Conservation (phyloP, 2,888 invertebrate genomes). For the Caenorhabditis auriculariae region DNA sequence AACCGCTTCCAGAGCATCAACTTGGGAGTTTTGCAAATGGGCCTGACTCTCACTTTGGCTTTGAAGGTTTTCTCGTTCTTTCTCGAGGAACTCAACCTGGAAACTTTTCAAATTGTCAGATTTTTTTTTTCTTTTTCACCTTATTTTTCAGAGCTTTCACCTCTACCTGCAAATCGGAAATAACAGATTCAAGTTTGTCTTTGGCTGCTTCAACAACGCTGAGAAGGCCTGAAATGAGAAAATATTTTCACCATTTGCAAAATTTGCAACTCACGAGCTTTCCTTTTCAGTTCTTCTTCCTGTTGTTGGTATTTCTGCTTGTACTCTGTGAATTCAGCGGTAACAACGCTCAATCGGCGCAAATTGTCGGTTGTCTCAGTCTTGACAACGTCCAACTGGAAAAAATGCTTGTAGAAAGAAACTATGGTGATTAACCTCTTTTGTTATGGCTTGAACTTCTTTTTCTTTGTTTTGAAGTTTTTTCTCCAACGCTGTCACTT, state of each 20-base stretch:
- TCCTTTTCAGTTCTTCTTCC: constrained; percentile 50
- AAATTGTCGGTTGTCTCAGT: constrained; percentile 53
- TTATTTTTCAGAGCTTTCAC: constrained; percentile 59
- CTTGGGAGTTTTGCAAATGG: constrained; percentile 61
- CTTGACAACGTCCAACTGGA: constrained; percentile 54
- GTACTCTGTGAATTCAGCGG: constrained; percentile 38
- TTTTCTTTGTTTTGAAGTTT: constrained; percentile 57
- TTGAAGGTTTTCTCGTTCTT: constrained; percentile 61
- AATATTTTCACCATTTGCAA: constrained; percentile 9
- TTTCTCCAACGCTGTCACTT: constrained; percentile 58
- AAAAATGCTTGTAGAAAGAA: not conserved
- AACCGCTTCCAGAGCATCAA: constrained; percentile 62
- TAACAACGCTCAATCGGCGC: constrained; percentile 31
- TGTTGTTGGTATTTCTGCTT: constrained; percentile 47
- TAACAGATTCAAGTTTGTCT: constrained; percentile 49
- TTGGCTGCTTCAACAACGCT: constrained; percentile 55
- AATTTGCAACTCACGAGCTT: constrained; percentile 30
- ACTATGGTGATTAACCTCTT: constrained; percentile 44
- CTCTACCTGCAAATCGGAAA: constrained; percentile 59
- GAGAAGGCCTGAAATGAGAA: constrained; percentile 40
- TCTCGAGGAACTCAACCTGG: constrained; percentile 59
- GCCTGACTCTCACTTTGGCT: constrained; percentile 62
- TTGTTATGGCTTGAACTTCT: constrained; percentile 55
- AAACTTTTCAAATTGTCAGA: not conserved
- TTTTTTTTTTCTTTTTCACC: constrained; percentile 25